Percentiles rank a stretch among this genome's conserved stretches.
phyloP scores from a whole-genome alignment of 1,140 invertebrate genomes.

The Penaeus indicus region DNA sequence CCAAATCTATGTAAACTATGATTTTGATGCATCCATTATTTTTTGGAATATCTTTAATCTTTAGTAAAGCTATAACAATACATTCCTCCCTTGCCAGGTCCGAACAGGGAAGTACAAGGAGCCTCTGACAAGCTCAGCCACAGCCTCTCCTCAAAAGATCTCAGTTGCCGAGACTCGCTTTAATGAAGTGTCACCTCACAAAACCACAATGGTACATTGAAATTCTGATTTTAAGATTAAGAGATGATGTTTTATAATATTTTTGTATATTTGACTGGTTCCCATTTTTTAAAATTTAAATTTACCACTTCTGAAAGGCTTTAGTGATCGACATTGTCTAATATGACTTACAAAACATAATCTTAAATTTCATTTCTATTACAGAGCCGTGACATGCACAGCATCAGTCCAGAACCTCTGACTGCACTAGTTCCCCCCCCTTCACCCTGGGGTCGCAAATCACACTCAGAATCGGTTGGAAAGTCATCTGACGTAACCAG shows the following conservation, averaged over 20 bases:
- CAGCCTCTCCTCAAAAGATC: constrained; percentile 27
- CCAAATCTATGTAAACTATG: too few relatives aligned
- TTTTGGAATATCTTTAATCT: background rate
- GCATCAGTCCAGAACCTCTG: too few relatives aligned
- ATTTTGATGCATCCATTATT: background rate
- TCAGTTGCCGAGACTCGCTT: constrained; percentile 52
- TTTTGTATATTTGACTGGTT: too few relatives aligned
- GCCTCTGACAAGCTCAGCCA: constrained; percentile 36
- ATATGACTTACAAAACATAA: too few relatives aligned
- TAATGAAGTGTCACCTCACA: constrained; percentile 34
- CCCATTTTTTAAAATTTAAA: too few relatives aligned
- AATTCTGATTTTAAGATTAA: constrained; percentile 65
- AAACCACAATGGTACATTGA: constrained; percentile 61
- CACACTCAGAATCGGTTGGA: background rate
- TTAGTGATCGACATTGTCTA: too few relatives aligned
- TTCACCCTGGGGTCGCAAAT: too few relatives aligned
- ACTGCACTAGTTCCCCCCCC: too few relatives aligned
- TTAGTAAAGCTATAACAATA: background rate
- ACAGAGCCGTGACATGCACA: too few relatives aligned
- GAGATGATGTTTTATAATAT: background rate
- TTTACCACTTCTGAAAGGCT: too few relatives aligned
- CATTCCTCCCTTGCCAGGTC: constrained; percentile 32
- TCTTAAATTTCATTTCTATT: too few relatives aligned
- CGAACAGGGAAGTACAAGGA: constrained; percentile 51
- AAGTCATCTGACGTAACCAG: background rate